Evolutionary conservation across 2,797 vertebrate genomes (phyloP).

Genomic region (Hypotaenidia okinawae): DNA sequence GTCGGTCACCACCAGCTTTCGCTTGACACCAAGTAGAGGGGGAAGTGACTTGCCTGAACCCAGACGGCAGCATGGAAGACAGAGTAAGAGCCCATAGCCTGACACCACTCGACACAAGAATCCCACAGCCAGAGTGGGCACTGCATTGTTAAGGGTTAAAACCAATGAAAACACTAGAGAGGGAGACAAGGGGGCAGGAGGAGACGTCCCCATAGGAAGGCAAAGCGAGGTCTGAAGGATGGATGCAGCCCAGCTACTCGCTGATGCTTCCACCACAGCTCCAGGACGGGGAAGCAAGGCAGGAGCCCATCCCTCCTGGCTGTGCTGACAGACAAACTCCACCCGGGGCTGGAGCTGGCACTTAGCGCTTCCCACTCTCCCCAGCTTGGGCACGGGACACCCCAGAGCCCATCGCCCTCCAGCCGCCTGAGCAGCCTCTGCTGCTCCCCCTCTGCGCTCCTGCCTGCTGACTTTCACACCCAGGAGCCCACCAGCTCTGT

Average conservation of each 20-base stretch:
- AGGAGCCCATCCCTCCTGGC: background rate
- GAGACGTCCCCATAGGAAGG: background rate
- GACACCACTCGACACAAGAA: background rate
- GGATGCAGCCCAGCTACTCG: background rate
- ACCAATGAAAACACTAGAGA: background rate
- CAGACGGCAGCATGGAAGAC: rapidly evolving
- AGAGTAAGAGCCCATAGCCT: background rate
- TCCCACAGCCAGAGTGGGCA: background rate
- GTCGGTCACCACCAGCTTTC: background rate
- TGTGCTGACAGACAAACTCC: rapidly evolving
- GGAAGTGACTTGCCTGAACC: background rate
- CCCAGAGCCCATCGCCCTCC: background rate
- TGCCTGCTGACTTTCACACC: background rate
- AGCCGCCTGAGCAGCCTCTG: background rate
- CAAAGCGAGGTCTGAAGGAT: background rate
- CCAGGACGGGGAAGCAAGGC: background rate
- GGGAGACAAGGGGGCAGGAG: background rate
- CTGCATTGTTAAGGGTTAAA: background rate
- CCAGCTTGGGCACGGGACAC: rapidly evolving
- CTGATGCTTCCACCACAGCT: background rate
- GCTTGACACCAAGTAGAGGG: background rate
- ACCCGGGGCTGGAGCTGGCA: background rate
- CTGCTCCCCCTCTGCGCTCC: background rate
- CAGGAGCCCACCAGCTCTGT: background rate
- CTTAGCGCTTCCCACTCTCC: background rate